Evolutionary conservation across 2,888 invertebrate species (phyloP).

Genomic region (Zygogramma bicolorata): DNA sequence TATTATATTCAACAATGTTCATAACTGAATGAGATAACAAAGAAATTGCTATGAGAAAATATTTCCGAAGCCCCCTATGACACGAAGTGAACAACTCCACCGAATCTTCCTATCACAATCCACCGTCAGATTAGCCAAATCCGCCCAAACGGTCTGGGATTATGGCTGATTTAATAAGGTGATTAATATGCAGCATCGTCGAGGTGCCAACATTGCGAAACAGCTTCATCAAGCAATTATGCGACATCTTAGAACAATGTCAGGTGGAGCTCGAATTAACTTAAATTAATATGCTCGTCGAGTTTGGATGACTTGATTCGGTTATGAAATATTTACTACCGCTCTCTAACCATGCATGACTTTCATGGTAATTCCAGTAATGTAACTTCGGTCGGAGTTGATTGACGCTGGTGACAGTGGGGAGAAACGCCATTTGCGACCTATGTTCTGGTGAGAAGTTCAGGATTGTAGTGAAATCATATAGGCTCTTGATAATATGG

Average conservation of each 20-base stretch:
- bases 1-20: too few relatives aligned
- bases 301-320: constrained; percentile 60
- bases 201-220: constrained; percentile 56
- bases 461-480: too few relatives aligned
- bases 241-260: constrained; percentile 64
- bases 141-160: neutral
- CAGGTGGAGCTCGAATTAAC: constrained; percentile 54
- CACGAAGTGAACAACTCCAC: neutral
- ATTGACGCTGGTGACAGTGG: neutral
- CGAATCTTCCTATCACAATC: neutral
- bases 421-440: neutral
- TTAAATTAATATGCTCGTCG: constrained; percentile 61
- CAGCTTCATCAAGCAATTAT: constrained; percentile 63
- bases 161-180: constrained; percentile 59
- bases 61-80: too few relatives aligned
- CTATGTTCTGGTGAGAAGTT: neutral
- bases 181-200: constrained; percentile 60
- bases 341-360: constrained; percentile 41
- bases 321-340: constrained; percentile 64
- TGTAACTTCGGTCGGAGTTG: neutral
- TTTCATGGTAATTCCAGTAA: constrained; percentile 15
- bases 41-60: too few relatives aligned
- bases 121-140: neutral
- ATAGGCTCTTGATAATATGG: too few relatives aligned
- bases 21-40: too few relatives aligned